Conservation (phyloP, 1,140 invertebrate species). For the Teleogryllus occipitalis region DNA sequence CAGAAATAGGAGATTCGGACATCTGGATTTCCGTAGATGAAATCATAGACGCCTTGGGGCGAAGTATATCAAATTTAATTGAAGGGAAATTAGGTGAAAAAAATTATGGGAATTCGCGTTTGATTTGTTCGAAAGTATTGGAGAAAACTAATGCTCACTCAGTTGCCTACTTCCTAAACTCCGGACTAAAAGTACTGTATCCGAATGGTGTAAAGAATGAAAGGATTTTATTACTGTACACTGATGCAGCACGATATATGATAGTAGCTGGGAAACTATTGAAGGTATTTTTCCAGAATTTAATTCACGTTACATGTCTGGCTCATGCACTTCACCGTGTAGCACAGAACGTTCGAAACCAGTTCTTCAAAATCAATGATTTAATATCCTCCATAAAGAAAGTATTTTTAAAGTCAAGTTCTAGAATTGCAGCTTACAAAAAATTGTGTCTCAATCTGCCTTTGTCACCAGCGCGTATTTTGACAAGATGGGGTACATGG, state of each 20-base stretch:
- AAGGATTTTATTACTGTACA: not conserved
- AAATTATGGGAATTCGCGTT: not conserved
- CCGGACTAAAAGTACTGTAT: not conserved
- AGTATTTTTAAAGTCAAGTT: slow-evolving; percentile 29
- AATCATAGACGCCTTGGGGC: not conserved
- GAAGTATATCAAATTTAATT: not conserved
- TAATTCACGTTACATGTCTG: no score
- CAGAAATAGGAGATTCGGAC: slow-evolving; percentile 7
- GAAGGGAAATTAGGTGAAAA: slow-evolving; percentile 2
- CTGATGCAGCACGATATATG: slow-evolving; percentile 7
- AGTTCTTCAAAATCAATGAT: no score
- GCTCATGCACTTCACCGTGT: no score
- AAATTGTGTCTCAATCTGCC: slow-evolving; percentile 26
- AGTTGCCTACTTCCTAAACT: not conserved
- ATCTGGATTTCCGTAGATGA: slow-evolving; percentile 2
- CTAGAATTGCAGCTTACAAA: slow-evolving; percentile 25
- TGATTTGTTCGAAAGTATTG: not conserved
- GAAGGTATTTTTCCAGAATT: no score
- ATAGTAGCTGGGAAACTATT: slow-evolving; percentile 17
- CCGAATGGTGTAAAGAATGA: not conserved
- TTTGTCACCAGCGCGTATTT: slow-evolving; percentile 24
- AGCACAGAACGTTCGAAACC: no score
- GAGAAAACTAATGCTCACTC: not conserved
- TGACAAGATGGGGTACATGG: no score
- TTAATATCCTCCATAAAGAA: no score